phyloP scores from a whole-genome alignment of 2,113 vertebrate genomes.

The Rhinoderma darwinii region DNA sequence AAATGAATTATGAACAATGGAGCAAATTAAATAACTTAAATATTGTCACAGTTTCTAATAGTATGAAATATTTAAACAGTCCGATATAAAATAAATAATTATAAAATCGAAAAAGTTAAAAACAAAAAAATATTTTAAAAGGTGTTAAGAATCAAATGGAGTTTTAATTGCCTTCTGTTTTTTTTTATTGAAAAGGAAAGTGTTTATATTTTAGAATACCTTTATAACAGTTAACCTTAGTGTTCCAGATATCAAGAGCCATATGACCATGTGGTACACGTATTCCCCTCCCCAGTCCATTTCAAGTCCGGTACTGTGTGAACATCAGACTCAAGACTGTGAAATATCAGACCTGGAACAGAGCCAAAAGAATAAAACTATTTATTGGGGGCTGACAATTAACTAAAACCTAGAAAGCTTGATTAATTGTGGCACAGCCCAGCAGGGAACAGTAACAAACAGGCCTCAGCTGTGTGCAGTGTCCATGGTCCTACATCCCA shows the following conservation, averaged over 20 bases:
- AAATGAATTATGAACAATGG: too few species aligned
- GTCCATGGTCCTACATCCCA: constrained; percentile 64
- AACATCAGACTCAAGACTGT: constrained; percentile 74
- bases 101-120: background rate
- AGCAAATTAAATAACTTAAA: too few species aligned
- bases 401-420: constrained; percentile 80
- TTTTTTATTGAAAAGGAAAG: background rate
- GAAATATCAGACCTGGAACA: constrained; percentile 77
- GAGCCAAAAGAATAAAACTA: constrained; percentile 77
- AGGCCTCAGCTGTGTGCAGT: constrained; percentile 65
- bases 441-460: constrained; percentile 70
- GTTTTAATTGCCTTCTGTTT: background rate
- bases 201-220: background rate
- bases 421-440: constrained; percentile 79
- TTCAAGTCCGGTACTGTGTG: constrained; percentile 73
- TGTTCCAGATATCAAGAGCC: constrained; percentile 66
- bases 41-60: too few species aligned
- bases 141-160: too few species aligned
- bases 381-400: constrained; percentile 81
- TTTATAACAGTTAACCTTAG: constrained; percentile 6
- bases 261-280: constrained; percentile 75
- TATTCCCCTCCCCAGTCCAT: constrained; percentile 65
- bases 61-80: background rate
- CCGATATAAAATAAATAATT: background rate
- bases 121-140: background rate